Evolutionary conservation across 2,113 vertebrate genomes (phyloP).

Genomic region (Tursiops truncatus): DNA sequence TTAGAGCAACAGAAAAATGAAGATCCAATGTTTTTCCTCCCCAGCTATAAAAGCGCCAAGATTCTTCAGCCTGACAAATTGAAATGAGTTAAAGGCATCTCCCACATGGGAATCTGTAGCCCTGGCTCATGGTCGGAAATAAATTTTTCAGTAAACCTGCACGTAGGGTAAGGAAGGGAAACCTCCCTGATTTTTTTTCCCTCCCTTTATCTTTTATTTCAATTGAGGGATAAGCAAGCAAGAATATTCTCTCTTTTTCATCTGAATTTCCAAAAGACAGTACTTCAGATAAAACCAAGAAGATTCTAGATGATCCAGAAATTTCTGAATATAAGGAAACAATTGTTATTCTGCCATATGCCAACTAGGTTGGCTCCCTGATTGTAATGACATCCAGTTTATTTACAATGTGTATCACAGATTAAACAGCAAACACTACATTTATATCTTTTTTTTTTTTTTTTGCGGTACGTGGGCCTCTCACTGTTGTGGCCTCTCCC

Average conservation of each 20-base stretch:
- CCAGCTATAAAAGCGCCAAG: slow-evolving; percentile 68
- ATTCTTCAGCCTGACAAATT: slow-evolving; percentile 62
- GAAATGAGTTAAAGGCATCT: slow-evolving; percentile 61
- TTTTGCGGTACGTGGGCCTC: too few relatives aligned
- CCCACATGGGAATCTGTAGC: slow-evolving; percentile 61
- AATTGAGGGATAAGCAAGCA: slow-evolving; percentile 54
- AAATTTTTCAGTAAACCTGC: slow-evolving; percentile 79
- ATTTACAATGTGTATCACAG: neutral
- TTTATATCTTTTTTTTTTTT: neutral
- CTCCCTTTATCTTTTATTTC: slow-evolving; percentile 37
- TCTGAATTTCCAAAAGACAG: slow-evolving; percentile 12
- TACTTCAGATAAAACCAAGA: neutral
- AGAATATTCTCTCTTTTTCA: neutral
- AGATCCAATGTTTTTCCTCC: slow-evolving; percentile 75
- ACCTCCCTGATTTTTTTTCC: slow-evolving; percentile 25
- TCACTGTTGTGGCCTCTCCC: too few relatives aligned
- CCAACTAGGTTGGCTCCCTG: neutral
- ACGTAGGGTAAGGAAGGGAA: slow-evolving; percentile 61
- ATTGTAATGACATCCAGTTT: neutral
- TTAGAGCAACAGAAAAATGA: slow-evolving; percentile 70
- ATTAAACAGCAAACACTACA: neutral
- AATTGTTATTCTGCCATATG: neutral
- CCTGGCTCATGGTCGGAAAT: slow-evolving; percentile 75
- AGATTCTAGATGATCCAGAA: neutral
- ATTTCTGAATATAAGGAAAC: neutral